Conservation (phyloP, 1,140 invertebrate species). For the Anoplophora glabripennis region DNA sequence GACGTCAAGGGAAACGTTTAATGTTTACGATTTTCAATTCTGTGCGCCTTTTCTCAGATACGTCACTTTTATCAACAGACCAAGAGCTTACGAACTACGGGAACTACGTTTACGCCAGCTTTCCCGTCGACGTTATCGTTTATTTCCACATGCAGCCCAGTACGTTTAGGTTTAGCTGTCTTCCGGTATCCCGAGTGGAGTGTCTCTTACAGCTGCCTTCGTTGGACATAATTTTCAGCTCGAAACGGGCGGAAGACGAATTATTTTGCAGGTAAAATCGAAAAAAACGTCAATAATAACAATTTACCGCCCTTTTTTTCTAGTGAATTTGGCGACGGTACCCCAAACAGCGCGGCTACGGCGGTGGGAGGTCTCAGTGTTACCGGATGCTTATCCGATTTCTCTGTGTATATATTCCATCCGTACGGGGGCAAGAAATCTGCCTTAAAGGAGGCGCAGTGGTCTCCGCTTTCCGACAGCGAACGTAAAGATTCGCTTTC, state of each 20-base stretch:
- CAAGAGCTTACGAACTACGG: slow-evolving; percentile 61
- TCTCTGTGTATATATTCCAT: slow-evolving; percentile 97
- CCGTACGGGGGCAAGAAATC: slow-evolving; percentile 91
- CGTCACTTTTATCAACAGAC: slow-evolving; percentile 47
- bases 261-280: slow-evolving; percentile 45
- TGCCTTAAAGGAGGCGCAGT: slow-evolving; percentile 74
- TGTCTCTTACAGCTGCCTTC: slow-evolving; percentile 95
- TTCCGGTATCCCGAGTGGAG: slow-evolving; percentile 92
- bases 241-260: slow-evolving; percentile 80
- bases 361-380: slow-evolving; percentile 86
- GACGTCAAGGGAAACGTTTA: background rate
- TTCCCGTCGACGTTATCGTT: slow-evolving; percentile 98
- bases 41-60: slow-evolving; percentile 26
- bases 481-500: slow-evolving; percentile 93
- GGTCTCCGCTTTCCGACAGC: slow-evolving; percentile 81
- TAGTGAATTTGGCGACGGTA: slow-evolving; percentile 60
- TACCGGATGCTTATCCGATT: slow-evolving; percentile 91
- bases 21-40: background rate
- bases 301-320: slow-evolving; percentile 21
- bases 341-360: slow-evolving; percentile 54
- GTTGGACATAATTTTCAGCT: slow-evolving; percentile 89
- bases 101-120: slow-evolving; percentile 86
- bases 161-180: slow-evolving; percentile 91
- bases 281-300: background rate
- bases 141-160: slow-evolving; percentile 98